Evolutionary conservation across 2,888 invertebrate species (phyloP).

Genomic region (Willowsia nigromaculata): DNA sequence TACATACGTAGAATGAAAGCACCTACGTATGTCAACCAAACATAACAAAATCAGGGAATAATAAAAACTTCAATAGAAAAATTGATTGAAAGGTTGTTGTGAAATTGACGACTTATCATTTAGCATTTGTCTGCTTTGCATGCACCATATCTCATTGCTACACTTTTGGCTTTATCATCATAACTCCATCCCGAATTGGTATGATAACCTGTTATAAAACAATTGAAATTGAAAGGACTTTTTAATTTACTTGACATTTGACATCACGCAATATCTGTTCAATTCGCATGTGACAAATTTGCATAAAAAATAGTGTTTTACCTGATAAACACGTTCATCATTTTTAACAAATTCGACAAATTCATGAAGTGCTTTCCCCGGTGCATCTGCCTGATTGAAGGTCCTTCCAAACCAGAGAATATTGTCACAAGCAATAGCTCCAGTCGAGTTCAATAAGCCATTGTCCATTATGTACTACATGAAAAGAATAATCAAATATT

Average conservation of each 20-base stretch:
- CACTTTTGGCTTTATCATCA: slow-evolving; percentile 65
- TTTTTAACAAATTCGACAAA: slow-evolving; percentile 74
- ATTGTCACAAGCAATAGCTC: slow-evolving; percentile 75
- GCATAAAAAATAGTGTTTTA: slow-evolving; percentile 13
- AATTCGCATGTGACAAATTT: no score
- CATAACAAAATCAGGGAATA: no score
- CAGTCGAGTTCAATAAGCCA: slow-evolving; percentile 62
- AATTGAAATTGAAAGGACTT: no score
- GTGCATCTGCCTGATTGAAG: slow-evolving; percentile 8
- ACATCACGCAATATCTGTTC: no score
- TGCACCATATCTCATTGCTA: neutral
- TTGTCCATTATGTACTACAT: slow-evolving; percentile 77
- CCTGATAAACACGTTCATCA: slow-evolving; percentile 75
- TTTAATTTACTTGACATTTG: no score
- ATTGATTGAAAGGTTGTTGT: no score
- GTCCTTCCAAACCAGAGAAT: slow-evolving; percentile 70
- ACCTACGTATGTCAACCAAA: no score
- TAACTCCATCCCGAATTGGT: slow-evolving; percentile 74
- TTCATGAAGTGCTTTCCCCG: slow-evolving; percentile 66
- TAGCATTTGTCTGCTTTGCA: no score
- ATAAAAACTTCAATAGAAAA: no score
- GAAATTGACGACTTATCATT: no score
- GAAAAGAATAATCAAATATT: neutral
- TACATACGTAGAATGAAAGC: no score
- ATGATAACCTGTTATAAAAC: slow-evolving; percentile 63